Base-by-base conservation (phyloP, 2,797 vertebrate species). In the Coregonus suidteri region DNA sequence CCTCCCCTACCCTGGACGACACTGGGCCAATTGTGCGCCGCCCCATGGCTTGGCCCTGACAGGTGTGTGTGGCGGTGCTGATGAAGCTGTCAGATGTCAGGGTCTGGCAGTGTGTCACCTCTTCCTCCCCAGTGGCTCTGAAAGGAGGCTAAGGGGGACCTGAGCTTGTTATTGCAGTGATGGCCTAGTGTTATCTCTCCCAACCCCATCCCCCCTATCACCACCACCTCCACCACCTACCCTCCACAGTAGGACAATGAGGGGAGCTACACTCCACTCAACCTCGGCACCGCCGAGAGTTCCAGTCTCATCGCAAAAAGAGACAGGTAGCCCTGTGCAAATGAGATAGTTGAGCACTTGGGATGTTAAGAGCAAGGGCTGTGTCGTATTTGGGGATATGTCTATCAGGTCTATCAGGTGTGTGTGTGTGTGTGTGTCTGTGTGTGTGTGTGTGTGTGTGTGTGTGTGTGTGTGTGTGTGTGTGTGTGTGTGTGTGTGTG, bases 11-110 rank as follows among this genome's bases (percentile, higher is more conserved):
- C 25, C 25, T 25, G 25, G 25, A 25, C 25, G 25, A 25, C 25
- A 25, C 1, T 25, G 25, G 25, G 25, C 25, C 25, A 25, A 25
- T 25, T 25, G 25, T 25, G 25, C 25, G 25, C 25, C 25, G 25
- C 25, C 25, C 25, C 25, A 25, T 25, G 25, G 25, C 25, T 18
- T 9, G 1, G 69, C 41, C 69, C 41, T 71, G 47, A 71, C 70
- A 71, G 41, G 47, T 51, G 70, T 71, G 69, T 71, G 47, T 51
- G n/a, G 51, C 64, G 18, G 64, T 59, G 25, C 81, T 85, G 81
- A 85, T 85, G 81, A 83, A 85, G 81, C 81, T 79, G 81, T 85
- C 84, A 83, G 77, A 77, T 71, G 34, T 76, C 77, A 74, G 75
- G 34, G 65, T 71, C 71, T 78, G 76, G 75, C 75, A 71, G 74